These are phyloP conservation scores for Rhodeus uyekii DNA, from an alignment of 2,797 vertebrate species.

Conservation along the genomic window DNA sequence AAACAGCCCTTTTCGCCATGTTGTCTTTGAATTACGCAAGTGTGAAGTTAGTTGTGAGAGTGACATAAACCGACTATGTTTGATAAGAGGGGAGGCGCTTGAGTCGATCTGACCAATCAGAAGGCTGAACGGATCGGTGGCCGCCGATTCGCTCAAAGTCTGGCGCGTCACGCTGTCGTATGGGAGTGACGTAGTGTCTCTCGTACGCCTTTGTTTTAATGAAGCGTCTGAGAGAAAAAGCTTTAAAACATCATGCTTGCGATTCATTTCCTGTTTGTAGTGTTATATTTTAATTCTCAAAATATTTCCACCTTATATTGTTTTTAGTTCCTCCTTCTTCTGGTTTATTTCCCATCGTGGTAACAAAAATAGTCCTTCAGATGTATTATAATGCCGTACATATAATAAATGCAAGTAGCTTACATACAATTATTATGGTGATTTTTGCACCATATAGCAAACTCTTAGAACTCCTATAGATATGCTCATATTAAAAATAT, in stretches of 20 bases:
- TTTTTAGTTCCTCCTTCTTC: neutral
- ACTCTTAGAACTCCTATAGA: neutral
- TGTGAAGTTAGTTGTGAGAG: neutral
- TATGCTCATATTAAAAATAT: neutral
- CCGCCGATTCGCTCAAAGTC: constrained; percentile 32
- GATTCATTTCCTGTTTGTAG: neutral
- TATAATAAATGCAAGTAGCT: neutral
- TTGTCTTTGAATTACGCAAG: neutral
- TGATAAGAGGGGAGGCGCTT: neutral
- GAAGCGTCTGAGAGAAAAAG: neutral
- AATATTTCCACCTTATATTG: neutral
- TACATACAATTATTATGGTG: neutral
- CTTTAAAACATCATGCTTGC: neutral
- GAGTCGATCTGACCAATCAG: constrained; percentile 45
- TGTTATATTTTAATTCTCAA: neutral
- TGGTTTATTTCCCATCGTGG: neutral
- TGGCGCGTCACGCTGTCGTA: neutral
- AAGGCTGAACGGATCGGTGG: neutral
- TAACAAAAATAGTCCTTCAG: neutral
- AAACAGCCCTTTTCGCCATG: constrained; percentile 79
- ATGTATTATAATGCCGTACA: neutral
- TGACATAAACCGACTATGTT: neutral
- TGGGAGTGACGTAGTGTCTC: neutral
- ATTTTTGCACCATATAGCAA: neutral
- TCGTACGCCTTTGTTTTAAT: neutral